These are phyloP conservation scores for Hydropsyche betteni DNA, from an alignment of 2,888 invertebrate genomes.

Conservation along the genomic window DNA sequence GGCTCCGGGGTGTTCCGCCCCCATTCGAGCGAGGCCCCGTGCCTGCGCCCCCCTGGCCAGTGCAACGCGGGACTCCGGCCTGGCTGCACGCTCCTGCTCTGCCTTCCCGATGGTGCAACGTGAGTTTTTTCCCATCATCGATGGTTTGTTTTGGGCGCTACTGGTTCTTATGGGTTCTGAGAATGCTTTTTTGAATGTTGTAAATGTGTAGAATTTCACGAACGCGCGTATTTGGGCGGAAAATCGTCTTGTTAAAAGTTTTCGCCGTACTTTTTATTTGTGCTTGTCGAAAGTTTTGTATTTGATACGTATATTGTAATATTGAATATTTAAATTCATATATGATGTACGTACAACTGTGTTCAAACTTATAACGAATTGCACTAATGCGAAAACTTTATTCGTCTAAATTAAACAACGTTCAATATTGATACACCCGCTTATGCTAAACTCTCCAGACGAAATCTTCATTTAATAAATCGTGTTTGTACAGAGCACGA, in stretches of 20 bases:
- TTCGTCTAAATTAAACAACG: conserved; percentile 1
- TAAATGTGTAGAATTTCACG: too few species aligned
- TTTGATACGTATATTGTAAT: neutral
- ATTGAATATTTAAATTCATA: too few species aligned
- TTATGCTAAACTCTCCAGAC: too few species aligned
- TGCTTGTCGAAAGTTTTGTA: neutral
- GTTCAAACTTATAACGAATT: too few species aligned
- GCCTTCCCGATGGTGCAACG: conserved; percentile 11
- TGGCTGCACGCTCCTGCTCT: neutral
- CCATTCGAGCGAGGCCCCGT: conserved; percentile 24
- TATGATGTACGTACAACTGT: too few species aligned
- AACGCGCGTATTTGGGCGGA: too few species aligned
- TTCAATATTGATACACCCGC: too few species aligned
- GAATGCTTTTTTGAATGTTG: too few species aligned
- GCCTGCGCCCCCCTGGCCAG: conserved; percentile 35
- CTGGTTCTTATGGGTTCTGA: too few species aligned
- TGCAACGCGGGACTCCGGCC: conserved; percentile 30
- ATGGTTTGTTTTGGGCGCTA: too few species aligned
- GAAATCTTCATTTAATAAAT: neutral
- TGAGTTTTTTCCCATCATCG: conserved; percentile 37
- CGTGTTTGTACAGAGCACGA: neutral
- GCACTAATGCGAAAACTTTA: too few species aligned
- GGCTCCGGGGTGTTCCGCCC: conserved; percentile 13
- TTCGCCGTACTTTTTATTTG: neutral
- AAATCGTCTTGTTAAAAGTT: conserved; percentile 11